Evolutionary conservation across 2,113 vertebrate genomes (phyloP).

Genomic region (Phylloscopus whistleri): DNA sequence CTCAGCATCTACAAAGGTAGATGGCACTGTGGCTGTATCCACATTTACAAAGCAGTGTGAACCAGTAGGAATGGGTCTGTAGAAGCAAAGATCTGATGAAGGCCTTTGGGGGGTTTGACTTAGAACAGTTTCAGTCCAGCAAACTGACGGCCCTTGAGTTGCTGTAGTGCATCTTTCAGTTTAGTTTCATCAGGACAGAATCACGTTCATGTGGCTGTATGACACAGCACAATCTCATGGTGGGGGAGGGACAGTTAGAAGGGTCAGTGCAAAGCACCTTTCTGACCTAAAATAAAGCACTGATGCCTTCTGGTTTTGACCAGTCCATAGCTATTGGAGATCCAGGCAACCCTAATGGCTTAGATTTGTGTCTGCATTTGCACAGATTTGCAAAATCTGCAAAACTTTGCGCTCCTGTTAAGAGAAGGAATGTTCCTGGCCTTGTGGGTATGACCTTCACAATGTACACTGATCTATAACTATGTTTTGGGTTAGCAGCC

Average conservation of each 20-base stretch:
- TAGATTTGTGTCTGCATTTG: background rate
- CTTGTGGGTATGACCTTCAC: background rate
- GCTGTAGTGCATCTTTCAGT: background rate
- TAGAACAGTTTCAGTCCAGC: background rate
- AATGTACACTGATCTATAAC: background rate
- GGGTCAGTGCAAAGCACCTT: background rate
- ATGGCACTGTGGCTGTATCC: background rate
- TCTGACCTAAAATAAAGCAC: background rate
- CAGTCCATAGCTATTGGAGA: background rate
- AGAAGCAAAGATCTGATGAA: background rate
- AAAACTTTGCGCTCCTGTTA: background rate
- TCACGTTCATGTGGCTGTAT: rapidly evolving
- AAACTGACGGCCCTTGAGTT: background rate
- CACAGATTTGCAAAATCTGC: background rate
- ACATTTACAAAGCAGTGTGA: rapidly evolving
- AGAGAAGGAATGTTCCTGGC: background rate
- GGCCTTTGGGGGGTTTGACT: background rate
- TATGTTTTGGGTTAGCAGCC: background rate
- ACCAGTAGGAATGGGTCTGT: background rate
- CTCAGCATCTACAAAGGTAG: background rate
- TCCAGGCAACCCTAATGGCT: background rate
- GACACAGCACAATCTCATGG: background rate
- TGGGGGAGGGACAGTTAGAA: background rate
- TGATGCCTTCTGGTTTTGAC: background rate
- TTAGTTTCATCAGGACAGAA: background rate